Base-by-base conservation (phyloP, 1,140 invertebrate species). In the Meloidogyne exigua region DNA sequence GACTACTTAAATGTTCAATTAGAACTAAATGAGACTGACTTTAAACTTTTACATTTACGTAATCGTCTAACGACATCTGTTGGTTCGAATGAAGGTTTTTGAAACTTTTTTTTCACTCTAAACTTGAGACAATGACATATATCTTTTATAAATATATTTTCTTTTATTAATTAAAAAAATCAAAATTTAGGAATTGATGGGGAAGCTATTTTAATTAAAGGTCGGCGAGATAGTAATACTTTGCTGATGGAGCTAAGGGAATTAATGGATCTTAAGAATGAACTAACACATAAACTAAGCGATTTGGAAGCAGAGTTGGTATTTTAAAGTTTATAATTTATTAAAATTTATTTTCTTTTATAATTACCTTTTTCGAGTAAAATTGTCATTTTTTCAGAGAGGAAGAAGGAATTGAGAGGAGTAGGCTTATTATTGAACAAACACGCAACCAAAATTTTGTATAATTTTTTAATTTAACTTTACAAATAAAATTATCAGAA, bases 241-340 rank as follows among this genome's bases (percentile, higher is more conserved):
- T 10, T 73, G 23, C 62, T 73, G 23, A n/a, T 64, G 3, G 44
- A 73, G n/a, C 23, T 64, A 1, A 73, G 62, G 21, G 49, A 73
- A 26, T n/a, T 62, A 10, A 73, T 73, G 49, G 72, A 73, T 65
- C 57, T 64, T 36, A 73, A 73, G 21, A 39, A 73, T 32, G 72
- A 73, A 28, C 28, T 71, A 25, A 44, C 62, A 18, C 25, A 57
- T 23, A 44, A 62, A n/a, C 26, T 71, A n/a, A 26, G 44, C 7
- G 69, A 71, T 62, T 49, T 57, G 7, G 69, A 71, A 71, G 69
- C 18, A 57, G 49, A 57, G 49, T 57, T n/a, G 10, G 18, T 57
- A n/a, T 57, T 57, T 57, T 57, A 21, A n/a, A 44, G 15, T 44
- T 44, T n/a, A 57, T n/a, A n/a, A 49, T 49, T 49, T 18, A 18